Base-by-base conservation (phyloP, 2,888 invertebrate species). In the Autographa gamma region DNA sequence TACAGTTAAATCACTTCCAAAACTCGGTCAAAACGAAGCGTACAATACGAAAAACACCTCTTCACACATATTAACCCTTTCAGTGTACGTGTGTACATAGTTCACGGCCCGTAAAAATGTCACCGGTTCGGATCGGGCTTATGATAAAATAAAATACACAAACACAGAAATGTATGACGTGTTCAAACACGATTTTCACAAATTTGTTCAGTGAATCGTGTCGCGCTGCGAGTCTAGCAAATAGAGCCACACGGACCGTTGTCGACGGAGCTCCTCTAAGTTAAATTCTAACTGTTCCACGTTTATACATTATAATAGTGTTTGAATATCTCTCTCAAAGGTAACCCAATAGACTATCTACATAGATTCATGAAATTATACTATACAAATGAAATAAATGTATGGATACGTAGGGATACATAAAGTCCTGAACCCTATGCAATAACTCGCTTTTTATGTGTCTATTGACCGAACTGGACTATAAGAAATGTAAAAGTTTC, bases 141-240 rank as follows among this genome's bases (percentile, higher is more conserved):
- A 82, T 85, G 85, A 88, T 88, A 88, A 88, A 89, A 86, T 85
- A 86, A 84, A 89, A 86, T 83, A 85, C 69, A 85, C 83, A 86
- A 85, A 88, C 75, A 85, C 67, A 84, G 73, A 84, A 86, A 81
- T 81, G 79, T 86, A 83, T 89, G 87, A 86, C 84, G 81, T 84
- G 86, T 86, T 87, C 84, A 87, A 90, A 90, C 85, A 85, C 79
- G 85, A 89, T 88, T 89, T 88, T 85, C 85, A 86, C 85, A 87
- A 89, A 91, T 90, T 89, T 89, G 87, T 84, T 90, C 90, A 90
- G 88, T 90, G 92, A 92, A 85, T 85, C 87, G 89, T 80, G 85
- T 80, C 81, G 82, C 81, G 77, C 74, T 82, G 79, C 83, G 83
- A 87, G 84, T 77, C 78, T 85, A 72, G 81, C 85, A 89, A 86